These are phyloP conservation scores for Lycaena phlaeas DNA, from an alignment of 2,888 invertebrate genomes.

Conservation along the genomic window DNA sequence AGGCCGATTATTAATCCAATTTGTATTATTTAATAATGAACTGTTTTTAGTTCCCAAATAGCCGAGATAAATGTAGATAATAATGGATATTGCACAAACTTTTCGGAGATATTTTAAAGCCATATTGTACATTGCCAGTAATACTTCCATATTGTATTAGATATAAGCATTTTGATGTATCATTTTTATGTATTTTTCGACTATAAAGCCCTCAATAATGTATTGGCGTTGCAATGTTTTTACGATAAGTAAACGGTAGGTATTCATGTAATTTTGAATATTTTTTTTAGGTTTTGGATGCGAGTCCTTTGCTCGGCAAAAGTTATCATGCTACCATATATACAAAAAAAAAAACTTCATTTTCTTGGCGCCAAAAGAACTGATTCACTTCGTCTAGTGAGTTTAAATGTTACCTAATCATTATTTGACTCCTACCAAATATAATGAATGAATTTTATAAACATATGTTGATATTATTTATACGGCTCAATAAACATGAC, in stretches of 20 bases:
- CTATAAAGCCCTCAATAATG: conserved; percentile 11
- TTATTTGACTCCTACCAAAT: no score
- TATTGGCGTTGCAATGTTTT: neutral
- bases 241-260: neutral
- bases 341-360: no score
- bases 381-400: no score
- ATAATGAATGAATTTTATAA: no score
- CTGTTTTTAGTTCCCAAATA: conserved; percentile 1
- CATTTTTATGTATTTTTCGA: conserved; percentile 24
- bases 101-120: conserved; percentile 22
- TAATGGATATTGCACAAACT: conserved; percentile 21
- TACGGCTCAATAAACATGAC: conserved; percentile 3
- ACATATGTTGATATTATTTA: neutral
- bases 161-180: conserved; percentile 37
- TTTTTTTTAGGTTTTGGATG: neutral
- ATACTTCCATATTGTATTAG: conserved; percentile 32
- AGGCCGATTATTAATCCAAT: neutral
- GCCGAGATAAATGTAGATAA: conserved; percentile 9
- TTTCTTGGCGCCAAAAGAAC: no score
- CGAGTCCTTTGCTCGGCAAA: neutral
- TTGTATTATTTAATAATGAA: conserved; percentile 5
- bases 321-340: neutral
- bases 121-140: conserved; percentile 33
- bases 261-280: neutral
- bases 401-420: no score